phyloP scores from a whole-genome alignment of 2,113 vertebrate species.

The Gymnocephalus cernua region DNA sequence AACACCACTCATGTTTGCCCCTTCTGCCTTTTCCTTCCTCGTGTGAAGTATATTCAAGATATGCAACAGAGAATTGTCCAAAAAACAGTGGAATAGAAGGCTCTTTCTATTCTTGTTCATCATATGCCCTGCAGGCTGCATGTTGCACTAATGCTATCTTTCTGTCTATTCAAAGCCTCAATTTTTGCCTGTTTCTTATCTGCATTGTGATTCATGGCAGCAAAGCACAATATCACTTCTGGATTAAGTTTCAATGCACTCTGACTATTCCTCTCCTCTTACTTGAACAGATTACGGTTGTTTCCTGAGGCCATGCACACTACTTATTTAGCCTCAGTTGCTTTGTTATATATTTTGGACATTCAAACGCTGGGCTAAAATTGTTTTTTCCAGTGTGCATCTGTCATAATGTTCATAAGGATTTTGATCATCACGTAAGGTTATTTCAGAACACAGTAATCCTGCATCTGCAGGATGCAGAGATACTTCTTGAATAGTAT shows the following conservation, averaged over 20 bases:
- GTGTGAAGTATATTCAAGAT: not conserved
- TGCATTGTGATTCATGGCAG: constrained; percentile 10
- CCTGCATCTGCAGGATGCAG: not conserved
- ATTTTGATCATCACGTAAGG: not conserved
- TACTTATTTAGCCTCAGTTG: constrained; percentile 46
- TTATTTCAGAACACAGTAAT: not conserved
- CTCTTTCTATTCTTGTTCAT: not conserved
- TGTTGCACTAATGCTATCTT: constrained; percentile 1
- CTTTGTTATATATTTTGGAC: constrained; percentile 17
- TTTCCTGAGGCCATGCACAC: constrained; percentile 37
- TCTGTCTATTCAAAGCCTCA: constrained; percentile 18
- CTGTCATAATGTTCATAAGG: not conserved
- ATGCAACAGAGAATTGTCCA: not conserved
- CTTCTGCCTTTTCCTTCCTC: not conserved
- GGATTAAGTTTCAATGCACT: constrained; percentile 13
- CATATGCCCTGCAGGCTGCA: constrained; percentile 15
- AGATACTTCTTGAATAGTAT: constrained; percentile 12
- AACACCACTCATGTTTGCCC: not conserved
- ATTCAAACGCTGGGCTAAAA: constrained; percentile 2
- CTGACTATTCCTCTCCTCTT: constrained; percentile 11
- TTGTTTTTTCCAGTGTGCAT: constrained; percentile 23
- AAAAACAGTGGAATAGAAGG: not conserved
- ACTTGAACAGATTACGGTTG: constrained; percentile 26
- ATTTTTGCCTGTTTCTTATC: not conserved
- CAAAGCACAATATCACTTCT: constrained; percentile 18